Base-by-base conservation (phyloP, 2,797 vertebrate species). In the Alcedo atthis region DNA sequence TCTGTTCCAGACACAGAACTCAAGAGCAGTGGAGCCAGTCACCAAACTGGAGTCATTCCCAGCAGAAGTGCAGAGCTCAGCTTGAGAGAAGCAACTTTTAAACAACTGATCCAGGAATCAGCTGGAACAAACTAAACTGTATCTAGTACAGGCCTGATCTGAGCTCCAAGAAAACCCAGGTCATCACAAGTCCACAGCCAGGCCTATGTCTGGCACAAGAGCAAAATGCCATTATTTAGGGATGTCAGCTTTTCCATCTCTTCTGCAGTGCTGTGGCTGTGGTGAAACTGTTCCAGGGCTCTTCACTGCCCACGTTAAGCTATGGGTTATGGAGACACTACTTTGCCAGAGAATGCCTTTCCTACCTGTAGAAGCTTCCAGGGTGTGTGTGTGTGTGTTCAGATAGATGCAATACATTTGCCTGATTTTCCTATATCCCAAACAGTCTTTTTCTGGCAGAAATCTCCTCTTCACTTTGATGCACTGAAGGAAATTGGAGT, bases 301-400 rank as follows among this genome's bases (percentile, higher is more conserved):
- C 30, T 68, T 69, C 15, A 28, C 1, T 33, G 15, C 22, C 22
- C 37, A 28, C 0, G 0, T 8, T 15, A 43, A 53, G 13, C 49
- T 8, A 7, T 10, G 10, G 13, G 15, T 43, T 69, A 21, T 3
- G 2, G 9, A 7, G 8, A 8, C 32, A 48, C 9, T 55, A 1
- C 3, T 58, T 10, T 17, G 48, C 5, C 30, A 76, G 43, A 70
- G 8, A 78, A 81, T 1, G 30, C 5, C 3, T 74, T 46, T 37
- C 6, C 9, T 12, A 2, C 1, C 3, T 2, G 55, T 28, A 32
- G 26, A 6, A 71, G 68, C 54, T 40, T 55, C 16, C 16, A 1
- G 6, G 32, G 12, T 8, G 19, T 2, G 12, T 19, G 7, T 7
- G 18, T 21, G 5, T 9, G 42, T 18, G 42, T 15, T n/a, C 53